A percentile compares a stretch with the other conserved stretches of the same genome.
Evolutionary conservation across 2,888 invertebrate species (phyloP).

Genomic region (Drosophila eohydei): DNA sequence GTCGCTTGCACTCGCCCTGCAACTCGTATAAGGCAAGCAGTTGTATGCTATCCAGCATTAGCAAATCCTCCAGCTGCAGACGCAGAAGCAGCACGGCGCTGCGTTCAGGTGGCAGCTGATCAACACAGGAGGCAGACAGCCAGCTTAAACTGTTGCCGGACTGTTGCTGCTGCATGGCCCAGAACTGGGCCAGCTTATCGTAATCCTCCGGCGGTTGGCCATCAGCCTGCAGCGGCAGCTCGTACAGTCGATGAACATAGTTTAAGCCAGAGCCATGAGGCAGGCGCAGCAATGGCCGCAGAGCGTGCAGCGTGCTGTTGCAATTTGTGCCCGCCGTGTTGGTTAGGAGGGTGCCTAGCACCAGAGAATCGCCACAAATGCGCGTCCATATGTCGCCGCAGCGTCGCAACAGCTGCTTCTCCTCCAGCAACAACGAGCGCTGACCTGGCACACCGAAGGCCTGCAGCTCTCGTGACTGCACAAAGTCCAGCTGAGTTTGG

Average conservation of each 20-base stretch:
- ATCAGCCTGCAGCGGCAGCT: slow-evolving; percentile 59
- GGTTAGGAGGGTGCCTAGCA: slow-evolving; percentile 76
- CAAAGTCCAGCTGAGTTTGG: slow-evolving; percentile 73
- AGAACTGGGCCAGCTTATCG: slow-evolving; percentile 63
- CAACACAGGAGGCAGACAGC: slow-evolving; percentile 21
- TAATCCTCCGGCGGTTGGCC: slow-evolving; percentile 62
- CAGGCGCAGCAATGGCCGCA: slow-evolving; percentile 51
- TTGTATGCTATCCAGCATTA: slow-evolving; percentile 37
- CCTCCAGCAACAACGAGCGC: slow-evolving; percentile 76
- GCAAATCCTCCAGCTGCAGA: slow-evolving; percentile 57
- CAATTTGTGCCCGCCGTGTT: slow-evolving; percentile 62
- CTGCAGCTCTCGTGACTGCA: slow-evolving; percentile 52
- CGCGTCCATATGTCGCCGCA: slow-evolving; percentile 82
- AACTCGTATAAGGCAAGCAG: slow-evolving; percentile 55
- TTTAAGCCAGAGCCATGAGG: slow-evolving; percentile 17
- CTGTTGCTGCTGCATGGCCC: slow-evolving; percentile 54
- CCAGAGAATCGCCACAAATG: slow-evolving; percentile 59
- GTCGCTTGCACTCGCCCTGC: slow-evolving; percentile 6
- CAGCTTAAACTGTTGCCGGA: slow-evolving; percentile 44
- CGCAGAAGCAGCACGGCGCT: slow-evolving; percentile 75
- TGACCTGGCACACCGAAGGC: slow-evolving; percentile 70
- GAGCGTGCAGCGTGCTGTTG: slow-evolving; percentile 29
- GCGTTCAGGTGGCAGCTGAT: slow-evolving; percentile 71
- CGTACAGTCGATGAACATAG: slow-evolving; percentile 71
- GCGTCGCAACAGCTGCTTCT: slow-evolving; percentile 78